Conservation (phyloP, 2,113 vertebrate genomes). For the Zootoca vivipara region DNA sequence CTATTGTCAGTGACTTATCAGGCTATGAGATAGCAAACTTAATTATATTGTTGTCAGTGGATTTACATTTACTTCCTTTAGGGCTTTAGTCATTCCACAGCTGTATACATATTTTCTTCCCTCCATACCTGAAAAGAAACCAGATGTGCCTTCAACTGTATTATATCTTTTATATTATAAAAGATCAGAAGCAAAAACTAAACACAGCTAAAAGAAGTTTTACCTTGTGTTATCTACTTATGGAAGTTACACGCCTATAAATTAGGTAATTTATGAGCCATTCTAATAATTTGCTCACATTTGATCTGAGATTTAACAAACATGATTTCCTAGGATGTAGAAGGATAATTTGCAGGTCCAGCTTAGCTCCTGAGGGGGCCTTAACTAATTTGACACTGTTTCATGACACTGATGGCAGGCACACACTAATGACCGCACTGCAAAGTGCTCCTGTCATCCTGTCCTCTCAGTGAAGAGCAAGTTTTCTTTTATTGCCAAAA, state of each 20-base stretch:
- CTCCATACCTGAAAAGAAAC: constrained; percentile 30
- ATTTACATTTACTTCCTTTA: constrained; percentile 71
- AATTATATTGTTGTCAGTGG: constrained; percentile 74
- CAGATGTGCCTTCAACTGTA: constrained; percentile 10
- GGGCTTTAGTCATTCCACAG: constrained; percentile 44
- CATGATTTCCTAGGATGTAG: constrained; percentile 67
- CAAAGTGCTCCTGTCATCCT: constrained; percentile 74
- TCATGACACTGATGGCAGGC: constrained; percentile 70
- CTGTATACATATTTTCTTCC: background rate
- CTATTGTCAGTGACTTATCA: constrained; percentile 73
- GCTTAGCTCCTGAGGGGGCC: constrained; percentile 71
- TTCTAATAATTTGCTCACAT: constrained; percentile 77
- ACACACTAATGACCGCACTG: constrained; percentile 72
- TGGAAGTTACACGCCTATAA: constrained; percentile 77
- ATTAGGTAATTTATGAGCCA: constrained; percentile 77
- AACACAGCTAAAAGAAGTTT: constrained; percentile 53
- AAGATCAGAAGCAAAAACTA: constrained; percentile 23
- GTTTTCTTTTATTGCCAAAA: constrained; percentile 59
- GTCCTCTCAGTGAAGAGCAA: constrained; percentile 59
- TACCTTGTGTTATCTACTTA: constrained; percentile 73
- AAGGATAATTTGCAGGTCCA: constrained; percentile 76
- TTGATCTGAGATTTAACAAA: constrained; percentile 71
- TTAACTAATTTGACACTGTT: constrained; percentile 76
- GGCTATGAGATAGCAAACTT: constrained; percentile 75
- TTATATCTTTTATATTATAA: background rate